Evolutionary conservation across 1,140 invertebrate species (phyloP).

Genomic region (Diploscapter pachys): DNA sequence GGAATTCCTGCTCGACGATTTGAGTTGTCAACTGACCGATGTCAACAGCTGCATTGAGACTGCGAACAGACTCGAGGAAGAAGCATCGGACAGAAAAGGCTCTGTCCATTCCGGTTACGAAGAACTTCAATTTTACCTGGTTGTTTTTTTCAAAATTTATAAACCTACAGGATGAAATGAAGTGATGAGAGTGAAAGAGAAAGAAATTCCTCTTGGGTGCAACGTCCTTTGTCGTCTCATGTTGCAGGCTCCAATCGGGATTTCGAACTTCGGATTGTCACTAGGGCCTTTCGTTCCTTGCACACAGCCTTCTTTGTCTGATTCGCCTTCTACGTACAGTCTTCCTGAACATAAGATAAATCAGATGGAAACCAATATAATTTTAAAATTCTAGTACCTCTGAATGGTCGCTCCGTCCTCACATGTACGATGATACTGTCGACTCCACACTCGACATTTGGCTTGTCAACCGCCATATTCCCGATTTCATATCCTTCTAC

Average conservation of each 20-base stretch:
- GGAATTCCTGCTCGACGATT: slow-evolving; percentile 50
- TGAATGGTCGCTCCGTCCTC: slow-evolving; percentile 47
- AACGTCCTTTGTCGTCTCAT: slow-evolving; percentile 54
- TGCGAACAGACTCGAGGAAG: slow-evolving; percentile 55
- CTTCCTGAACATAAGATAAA: slow-evolving; percentile 31
- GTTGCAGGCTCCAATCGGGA: slow-evolving; percentile 56
- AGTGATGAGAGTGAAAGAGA: slow-evolving; percentile 52
- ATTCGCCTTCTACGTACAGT: slow-evolving; percentile 54
- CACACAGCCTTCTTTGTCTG: slow-evolving; percentile 48
- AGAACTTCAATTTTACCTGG: slow-evolving; percentile 26
- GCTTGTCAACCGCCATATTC: neutral
- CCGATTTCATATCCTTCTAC: too few relatives aligned
- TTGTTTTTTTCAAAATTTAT: slow-evolving; percentile 5
- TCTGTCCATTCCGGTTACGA: slow-evolving; percentile 52
- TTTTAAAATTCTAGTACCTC: slow-evolving; percentile 13
- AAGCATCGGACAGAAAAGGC: slow-evolving; percentile 57
- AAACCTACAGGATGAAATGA: slow-evolving; percentile 52
- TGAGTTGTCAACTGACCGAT: slow-evolving; percentile 52
- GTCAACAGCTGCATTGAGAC: slow-evolving; percentile 49
- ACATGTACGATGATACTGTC: slow-evolving; percentile 35
- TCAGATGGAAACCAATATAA: neutral
- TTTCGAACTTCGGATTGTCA: slow-evolving; percentile 27
- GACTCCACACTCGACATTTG: slow-evolving; percentile 37
- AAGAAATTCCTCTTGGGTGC: slow-evolving; percentile 54
- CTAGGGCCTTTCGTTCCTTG: slow-evolving; percentile 33